Evolutionary conservation across 2,888 invertebrate genomes (phyloP).

Genomic region (Minunthozetes semirufus): DNA sequence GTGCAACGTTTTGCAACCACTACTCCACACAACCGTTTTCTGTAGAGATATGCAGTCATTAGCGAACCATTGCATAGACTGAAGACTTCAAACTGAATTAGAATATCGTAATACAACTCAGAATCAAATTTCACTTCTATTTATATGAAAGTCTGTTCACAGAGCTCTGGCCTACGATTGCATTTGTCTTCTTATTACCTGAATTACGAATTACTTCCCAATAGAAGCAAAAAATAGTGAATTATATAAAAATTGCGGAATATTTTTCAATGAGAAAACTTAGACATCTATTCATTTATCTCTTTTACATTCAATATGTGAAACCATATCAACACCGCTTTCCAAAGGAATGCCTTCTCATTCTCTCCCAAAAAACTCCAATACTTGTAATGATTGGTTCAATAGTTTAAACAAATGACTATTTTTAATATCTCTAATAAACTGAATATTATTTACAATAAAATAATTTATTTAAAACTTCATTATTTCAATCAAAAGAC

Average conservation of each 20-base stretch:
- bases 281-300: background rate
- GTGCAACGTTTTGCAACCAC: background rate
- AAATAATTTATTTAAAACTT: too few species aligned
- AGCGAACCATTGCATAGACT: constrained; percentile 3
- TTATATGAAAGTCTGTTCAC: too few species aligned
- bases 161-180: too few species aligned
- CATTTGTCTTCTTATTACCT: background rate
- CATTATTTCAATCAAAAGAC: too few species aligned
- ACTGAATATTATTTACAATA: too few species aligned
- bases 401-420: background rate
- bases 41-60: constrained; percentile 23
- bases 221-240: background rate
- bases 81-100: constrained; percentile 8
- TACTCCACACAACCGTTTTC: background rate
- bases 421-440: background rate
- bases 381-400: background rate
- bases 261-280: background rate
- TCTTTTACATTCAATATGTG: background rate
- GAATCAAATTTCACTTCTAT: background rate
- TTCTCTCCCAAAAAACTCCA: background rate
- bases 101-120: background rate
- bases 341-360: background rate
- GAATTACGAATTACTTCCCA: background rate
- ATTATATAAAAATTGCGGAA: too few species aligned
- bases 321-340: background rate